A percentile compares a stretch with the other conserved stretches of the same genome.
phyloP scores from a whole-genome alignment of 2,113 vertebrate species.

The Shinisaurus crocodilurus region DNA sequence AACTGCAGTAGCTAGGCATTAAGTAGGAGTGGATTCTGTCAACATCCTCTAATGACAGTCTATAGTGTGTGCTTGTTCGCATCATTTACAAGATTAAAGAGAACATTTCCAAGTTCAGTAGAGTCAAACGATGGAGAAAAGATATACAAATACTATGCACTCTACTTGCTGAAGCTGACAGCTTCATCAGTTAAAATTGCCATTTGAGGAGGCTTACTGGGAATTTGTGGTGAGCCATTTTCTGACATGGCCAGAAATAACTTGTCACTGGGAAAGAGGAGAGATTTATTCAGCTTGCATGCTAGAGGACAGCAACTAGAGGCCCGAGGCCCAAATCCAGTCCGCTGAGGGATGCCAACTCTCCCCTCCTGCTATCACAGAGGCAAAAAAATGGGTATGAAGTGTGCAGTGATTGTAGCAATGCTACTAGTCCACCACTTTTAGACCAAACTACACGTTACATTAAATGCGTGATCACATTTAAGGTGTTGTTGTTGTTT shows the following conservation, averaged over 20 bases:
- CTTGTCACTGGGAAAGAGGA: background rate
- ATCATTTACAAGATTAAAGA: background rate
- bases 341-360: no score
- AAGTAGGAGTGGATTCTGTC: background rate
- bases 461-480: no score
- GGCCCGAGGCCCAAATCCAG: background rate
- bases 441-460: background rate
- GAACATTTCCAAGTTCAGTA: slow-evolving; percentile 3
- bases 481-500: no score
- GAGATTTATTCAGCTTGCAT: background rate
- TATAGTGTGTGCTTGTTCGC: background rate
- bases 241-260: background rate
- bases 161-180: background rate
- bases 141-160: background rate
- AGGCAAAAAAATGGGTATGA: background rate
- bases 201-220: background rate
- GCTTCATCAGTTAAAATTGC: background rate
- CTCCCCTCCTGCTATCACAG: background rate
- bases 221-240: background rate
- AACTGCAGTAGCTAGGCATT: background rate
- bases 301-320: background rate
- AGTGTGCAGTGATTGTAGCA: no score
- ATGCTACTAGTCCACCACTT: background rate
- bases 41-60: background rate
- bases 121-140: background rate